Conservation (phyloP, 1,140 invertebrate genomes). For the Fopius arisanus region DNA sequence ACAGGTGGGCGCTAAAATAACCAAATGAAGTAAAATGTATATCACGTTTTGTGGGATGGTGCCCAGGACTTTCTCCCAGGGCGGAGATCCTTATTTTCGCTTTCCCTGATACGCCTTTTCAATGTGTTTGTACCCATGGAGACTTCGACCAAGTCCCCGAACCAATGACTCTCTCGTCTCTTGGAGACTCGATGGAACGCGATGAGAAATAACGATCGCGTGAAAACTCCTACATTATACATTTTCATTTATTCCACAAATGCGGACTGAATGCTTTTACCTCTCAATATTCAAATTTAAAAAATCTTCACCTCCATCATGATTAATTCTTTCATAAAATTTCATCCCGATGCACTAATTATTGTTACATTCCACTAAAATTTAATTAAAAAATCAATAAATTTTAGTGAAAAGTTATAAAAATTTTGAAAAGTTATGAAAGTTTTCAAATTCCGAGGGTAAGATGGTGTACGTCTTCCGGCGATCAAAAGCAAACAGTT, state of each 20-base stretch:
- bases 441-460: no score
- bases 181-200: neutral
- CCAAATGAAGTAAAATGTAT: conserved; percentile 42
- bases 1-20: conserved; percentile 25
- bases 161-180: neutral
- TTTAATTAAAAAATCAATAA: no score
- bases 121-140: conserved; percentile 1
- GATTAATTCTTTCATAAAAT: no score
- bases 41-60: conserved; percentile 26
- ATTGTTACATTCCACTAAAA: no score
- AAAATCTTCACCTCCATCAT: no score
- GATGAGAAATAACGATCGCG: conserved; percentile 19
- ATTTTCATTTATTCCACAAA: neutral
- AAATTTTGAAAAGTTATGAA: no score
- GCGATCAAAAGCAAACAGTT: no score
- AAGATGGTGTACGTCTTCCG: no score
- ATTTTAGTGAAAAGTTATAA: no score
- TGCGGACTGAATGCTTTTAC: neutral
- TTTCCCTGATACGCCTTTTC: conserved; percentile 48
- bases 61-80: conserved; percentile 49
- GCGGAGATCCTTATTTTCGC: conserved; percentile 50
- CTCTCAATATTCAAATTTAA: neutral
- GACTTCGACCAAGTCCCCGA: neutral
- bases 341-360: no score
- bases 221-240: conserved; percentile 21